These are phyloP conservation scores for Antennarius striatus DNA, from an alignment of 2,113 vertebrate genomes.

Conservation along the genomic window DNA sequence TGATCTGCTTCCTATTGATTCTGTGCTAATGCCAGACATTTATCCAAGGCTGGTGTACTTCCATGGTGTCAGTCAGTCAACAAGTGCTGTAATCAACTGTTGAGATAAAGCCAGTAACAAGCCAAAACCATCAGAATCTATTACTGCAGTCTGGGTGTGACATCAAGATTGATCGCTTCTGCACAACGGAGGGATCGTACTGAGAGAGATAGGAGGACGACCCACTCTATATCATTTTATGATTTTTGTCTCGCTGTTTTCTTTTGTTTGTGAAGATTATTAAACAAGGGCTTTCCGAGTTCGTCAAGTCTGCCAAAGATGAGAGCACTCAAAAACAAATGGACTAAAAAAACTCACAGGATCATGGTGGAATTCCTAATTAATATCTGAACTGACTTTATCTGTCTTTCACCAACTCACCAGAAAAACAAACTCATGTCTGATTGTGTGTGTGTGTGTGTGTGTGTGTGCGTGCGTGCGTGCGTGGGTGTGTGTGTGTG, in stretches of 20 bases:
- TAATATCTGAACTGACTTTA: background rate
- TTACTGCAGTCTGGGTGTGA: slow-evolving; percentile 30
- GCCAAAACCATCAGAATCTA: slow-evolving; percentile 42
- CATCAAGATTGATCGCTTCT: slow-evolving; percentile 26
- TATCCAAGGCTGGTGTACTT: slow-evolving; percentile 37
- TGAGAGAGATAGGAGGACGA: background rate
- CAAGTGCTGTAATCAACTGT: slow-evolving; percentile 59
- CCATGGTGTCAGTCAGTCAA: slow-evolving; percentile 54
- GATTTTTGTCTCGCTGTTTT: slow-evolving; percentile 19
- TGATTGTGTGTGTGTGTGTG: too few species aligned
- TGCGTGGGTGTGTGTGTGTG: too few species aligned
- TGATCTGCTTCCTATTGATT: slow-evolving; percentile 59
- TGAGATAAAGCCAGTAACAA: slow-evolving; percentile 47
- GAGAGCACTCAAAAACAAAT: background rate
- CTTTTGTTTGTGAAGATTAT: background rate
- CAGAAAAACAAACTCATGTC: background rate
- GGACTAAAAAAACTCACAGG: background rate
- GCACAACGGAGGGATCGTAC: background rate
- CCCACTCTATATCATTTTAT: slow-evolving; percentile 6
- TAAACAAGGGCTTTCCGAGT: background rate
- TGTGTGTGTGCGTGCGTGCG: too few species aligned
- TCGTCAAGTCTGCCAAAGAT: too few species aligned
- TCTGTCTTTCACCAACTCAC: background rate
- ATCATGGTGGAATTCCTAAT: background rate
- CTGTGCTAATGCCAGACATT: slow-evolving; percentile 46